Percentiles rank a stretch among this genome's conserved stretches.
phyloP scores from a whole-genome alignment of 2,888 invertebrate species.

The Drosophila hamatofila region DNA sequence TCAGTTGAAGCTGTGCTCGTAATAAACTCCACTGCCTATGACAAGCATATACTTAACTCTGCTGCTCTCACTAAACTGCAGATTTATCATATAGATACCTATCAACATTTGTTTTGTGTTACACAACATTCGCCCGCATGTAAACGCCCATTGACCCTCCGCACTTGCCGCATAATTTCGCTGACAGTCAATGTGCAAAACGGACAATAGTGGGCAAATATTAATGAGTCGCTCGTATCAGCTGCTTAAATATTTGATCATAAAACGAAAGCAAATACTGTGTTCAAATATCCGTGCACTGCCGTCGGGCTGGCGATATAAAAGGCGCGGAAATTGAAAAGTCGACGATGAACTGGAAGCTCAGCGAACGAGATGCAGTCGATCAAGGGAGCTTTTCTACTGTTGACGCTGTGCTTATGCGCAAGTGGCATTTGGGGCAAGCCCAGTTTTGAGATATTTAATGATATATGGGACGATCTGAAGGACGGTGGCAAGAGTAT shows the following conservation, averaged over 20 bases:
- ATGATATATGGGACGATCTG: constrained; percentile 7
- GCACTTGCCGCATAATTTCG: neutral
- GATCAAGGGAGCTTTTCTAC: constrained; percentile 12
- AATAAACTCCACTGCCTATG: no score
- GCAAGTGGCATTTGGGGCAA: constrained; percentile 12
- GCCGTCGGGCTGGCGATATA: constrained; percentile 13
- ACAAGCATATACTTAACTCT: no score
- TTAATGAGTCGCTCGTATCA: neutral
- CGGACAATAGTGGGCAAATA: constrained; percentile 27
- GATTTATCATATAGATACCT: no score
- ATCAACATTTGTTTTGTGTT: no score
- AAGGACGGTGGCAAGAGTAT: constrained; percentile 18
- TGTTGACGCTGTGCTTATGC: constrained; percentile 19
- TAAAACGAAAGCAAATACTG: constrained; percentile 3
- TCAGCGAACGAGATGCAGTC: constrained; percentile 27
- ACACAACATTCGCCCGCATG: constrained; percentile 12
- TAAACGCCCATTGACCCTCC: neutral
- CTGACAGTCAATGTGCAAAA: neutral
- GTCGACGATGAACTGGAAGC: constrained; percentile 1
- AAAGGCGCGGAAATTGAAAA: constrained; percentile 12
- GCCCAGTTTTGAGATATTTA: constrained; percentile 13
- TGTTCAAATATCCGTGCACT: neutral
- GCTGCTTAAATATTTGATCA: constrained; percentile 29
- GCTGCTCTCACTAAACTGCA: no score
- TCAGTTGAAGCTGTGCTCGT: neutral